Evolutionary conservation across 2,797 vertebrate genomes (phyloP), one percentile per base, ranked within the genome.

Genomic region (Ctenochaetus hawaiiensis): DNA sequence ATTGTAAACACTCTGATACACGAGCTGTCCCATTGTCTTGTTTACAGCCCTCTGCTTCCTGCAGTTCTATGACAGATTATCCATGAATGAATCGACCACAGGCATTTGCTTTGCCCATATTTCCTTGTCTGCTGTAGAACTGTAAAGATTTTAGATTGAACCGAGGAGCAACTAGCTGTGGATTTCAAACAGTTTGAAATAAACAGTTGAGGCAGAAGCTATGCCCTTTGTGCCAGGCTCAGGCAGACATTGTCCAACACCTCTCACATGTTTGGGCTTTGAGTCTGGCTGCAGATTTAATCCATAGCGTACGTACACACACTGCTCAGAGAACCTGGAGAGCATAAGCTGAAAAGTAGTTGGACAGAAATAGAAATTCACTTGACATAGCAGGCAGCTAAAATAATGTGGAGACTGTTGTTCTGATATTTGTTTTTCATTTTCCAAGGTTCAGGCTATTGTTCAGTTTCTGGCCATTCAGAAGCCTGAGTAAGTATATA

Each of bases 221-320:
- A 8, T 78, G 64, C 45, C 53, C 51, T 89, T 78, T 84, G 79
- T 87, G 75, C 79, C 43, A 43, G 54, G 45, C 74, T 67, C 70
- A 65, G 76, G 44, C 73, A 81, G 67, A 81, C 72, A 44, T 37
- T 83, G 71, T 83, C 80, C 73, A 79, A 68, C 61, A 37, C 73
- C 67, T 64, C 75, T 90, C 89, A 84, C 87, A 79, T 92, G 85
- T 88, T 85, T 74, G 43, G 64, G 81, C 82, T 90, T 88, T 83
- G 30, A 54, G 45, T 59, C 34, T 17, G 18, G 26, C 68, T 83
- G 66, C 75, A 37, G 54, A 60, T 81, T 59, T 89, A 91, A 90
- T 90, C 68, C 80, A 75, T 59, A 64, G 71, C 71, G 83, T 74
- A 49, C 72, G 48, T 48, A 73, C 77, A 77, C 60, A 82, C 72